phyloP scores from a whole-genome alignment of 37 sponge, comb jelly and placozoan species.

The Spongilla lacustris region DNA sequence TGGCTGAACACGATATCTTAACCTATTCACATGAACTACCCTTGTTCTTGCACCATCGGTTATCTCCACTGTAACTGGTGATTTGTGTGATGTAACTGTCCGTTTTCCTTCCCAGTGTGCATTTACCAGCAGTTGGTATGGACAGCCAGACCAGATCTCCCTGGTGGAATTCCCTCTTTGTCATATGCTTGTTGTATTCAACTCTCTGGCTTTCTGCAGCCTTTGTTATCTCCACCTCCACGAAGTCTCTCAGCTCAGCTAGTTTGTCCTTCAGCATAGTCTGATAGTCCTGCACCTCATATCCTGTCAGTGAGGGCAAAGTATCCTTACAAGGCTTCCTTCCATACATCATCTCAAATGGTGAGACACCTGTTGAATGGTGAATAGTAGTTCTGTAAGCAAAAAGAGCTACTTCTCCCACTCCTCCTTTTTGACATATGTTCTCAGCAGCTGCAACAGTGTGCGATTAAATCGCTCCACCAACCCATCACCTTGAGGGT shows the following conservation, averaged over 20 bases:
- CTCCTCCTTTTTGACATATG: constrained; percentile 40
- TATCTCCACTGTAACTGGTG: constrained; percentile 24
- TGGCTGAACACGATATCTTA: too few species aligned
- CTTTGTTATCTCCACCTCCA: constrained; percentile 22
- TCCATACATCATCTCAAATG: too few species aligned
- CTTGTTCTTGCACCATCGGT: constrained; percentile 27
- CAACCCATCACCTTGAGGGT: constrained; percentile 73
- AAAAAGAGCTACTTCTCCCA: too few species aligned
- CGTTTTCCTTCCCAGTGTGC: constrained; percentile 68
- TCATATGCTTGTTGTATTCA: constrained; percentile 17
- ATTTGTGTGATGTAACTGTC: constrained; percentile 13
- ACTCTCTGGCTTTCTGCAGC: constrained; percentile 27
- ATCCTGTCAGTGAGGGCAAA: too few species aligned
- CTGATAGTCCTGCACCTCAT: constrained; percentile 21
- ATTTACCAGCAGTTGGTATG: constrained; percentile 58
- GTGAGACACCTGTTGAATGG: too few species aligned
- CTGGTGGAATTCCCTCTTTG: not conserved
- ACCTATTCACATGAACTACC: not conserved
- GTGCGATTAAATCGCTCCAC: constrained; percentile 65
- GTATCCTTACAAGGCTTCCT: too few species aligned
- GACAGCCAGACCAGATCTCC: constrained; percentile 72
- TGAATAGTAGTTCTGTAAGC: too few species aligned
- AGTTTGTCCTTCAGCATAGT: constrained; percentile 15
- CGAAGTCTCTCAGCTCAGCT: constrained; percentile 44
- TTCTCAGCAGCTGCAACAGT: constrained; percentile 49